Conservation (phyloP, 2,113 vertebrate genomes). For the Xenus cinereus region DNA sequence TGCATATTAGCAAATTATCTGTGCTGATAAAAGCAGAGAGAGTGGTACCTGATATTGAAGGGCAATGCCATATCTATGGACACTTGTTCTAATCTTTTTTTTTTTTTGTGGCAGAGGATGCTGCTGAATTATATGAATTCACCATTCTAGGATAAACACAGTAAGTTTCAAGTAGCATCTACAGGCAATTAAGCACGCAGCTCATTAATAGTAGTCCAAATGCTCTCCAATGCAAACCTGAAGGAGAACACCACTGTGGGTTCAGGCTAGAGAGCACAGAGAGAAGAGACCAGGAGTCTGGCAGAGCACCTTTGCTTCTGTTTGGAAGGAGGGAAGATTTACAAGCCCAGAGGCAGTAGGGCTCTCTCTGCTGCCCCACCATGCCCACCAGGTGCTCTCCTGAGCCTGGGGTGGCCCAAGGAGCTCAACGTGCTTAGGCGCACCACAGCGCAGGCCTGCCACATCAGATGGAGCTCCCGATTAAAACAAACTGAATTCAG, state of each 20-base stretch:
- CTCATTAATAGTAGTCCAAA: background rate
- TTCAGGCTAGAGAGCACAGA: background rate
- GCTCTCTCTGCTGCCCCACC: background rate
- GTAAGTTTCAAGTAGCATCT: background rate
- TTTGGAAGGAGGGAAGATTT: background rate
- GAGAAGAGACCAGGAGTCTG: background rate
- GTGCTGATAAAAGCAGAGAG: background rate
- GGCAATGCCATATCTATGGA: background rate
- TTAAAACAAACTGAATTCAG: background rate
- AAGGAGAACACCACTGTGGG: fast-evolving
- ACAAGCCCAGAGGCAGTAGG: background rate
- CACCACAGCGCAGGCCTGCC: background rate
- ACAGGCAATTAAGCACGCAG: background rate
- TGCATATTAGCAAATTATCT: background rate
- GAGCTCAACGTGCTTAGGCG: background rate
- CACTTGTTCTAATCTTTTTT: background rate
- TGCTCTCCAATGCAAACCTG: fast-evolving
- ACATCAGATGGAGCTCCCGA: background rate
- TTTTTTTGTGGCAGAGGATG: background rate
- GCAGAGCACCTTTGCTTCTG: background rate
- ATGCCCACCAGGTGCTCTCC: background rate
- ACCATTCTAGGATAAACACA: background rate
- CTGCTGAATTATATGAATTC: background rate
- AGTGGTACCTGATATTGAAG: background rate
- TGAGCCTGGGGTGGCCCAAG: background rate